Conservation (phyloP, 1,140 invertebrate species). For the Lordiphosa stackelbergi region DNA sequence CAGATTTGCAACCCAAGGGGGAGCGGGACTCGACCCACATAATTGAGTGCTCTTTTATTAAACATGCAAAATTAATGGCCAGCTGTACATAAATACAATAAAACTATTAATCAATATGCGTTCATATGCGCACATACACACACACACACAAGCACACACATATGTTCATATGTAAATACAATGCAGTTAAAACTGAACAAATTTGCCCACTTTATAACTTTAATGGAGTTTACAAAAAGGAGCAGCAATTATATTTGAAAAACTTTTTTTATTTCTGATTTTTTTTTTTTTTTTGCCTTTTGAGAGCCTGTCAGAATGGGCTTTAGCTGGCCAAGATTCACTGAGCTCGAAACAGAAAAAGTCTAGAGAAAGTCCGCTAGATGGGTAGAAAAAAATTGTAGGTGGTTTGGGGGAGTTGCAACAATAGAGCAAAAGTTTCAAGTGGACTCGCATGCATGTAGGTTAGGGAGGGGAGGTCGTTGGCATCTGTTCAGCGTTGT, state of each 20-base stretch:
- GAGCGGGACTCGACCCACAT: slow-evolving; percentile 32
- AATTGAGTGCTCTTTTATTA: slow-evolving; percentile 66
- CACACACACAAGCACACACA: slow-evolving; percentile 8
- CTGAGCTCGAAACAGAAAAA: slow-evolving; percentile 47
- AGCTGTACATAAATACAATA: slow-evolving; percentile 50
- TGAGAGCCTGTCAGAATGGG: slow-evolving; percentile 27
- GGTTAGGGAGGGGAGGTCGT: slow-evolving; percentile 28
- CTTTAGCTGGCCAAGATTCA: slow-evolving; percentile 54
- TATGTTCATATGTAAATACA: slow-evolving; percentile 17
- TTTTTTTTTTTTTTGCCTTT: slow-evolving; percentile 9
- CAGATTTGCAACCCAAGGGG: slow-evolving; percentile 9
- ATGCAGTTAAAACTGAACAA: slow-evolving; percentile 11
- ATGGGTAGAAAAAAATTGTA: slow-evolving; percentile 33
- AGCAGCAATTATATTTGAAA: slow-evolving; percentile 66
- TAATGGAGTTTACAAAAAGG: slow-evolving; percentile 52
- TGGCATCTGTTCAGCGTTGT: slow-evolving; percentile 69
- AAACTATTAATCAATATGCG: slow-evolving; percentile 66
- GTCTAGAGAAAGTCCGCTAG: slow-evolving; percentile 43
- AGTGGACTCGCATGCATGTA: slow-evolving; percentile 50
- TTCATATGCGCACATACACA: slow-evolving; percentile 24
- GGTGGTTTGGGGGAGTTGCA: slow-evolving; percentile 19
- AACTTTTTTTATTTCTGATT: slow-evolving; percentile 55
- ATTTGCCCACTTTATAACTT: slow-evolving; percentile 61
- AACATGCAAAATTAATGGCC: slow-evolving; percentile 63
- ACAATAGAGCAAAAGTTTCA: slow-evolving; percentile 71